These are phyloP conservation scores for Carposina sasakii DNA, from an alignment of 1,140 invertebrate species.

Conservation along the genomic window DNA sequence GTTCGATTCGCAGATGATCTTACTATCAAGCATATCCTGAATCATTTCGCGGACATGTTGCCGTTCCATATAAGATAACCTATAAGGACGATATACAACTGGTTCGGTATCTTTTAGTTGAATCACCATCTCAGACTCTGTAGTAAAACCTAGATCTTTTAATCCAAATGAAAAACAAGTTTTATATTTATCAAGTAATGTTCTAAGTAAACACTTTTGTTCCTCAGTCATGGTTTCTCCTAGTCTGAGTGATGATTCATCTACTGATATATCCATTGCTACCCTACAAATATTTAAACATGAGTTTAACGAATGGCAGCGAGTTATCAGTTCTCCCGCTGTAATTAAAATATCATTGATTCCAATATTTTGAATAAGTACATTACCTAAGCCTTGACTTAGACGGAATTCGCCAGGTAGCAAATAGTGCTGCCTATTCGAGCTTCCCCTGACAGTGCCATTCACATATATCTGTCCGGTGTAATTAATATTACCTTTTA, in stretches of 20 bases:
- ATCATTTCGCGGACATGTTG: conserved; percentile 9
- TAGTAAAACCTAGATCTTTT: conserved; percentile 7
- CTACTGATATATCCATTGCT: neutral
- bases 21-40: conserved; percentile 12
- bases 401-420: conserved; percentile 1
- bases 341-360: neutral
- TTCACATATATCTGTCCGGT: neutral
- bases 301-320: neutral
- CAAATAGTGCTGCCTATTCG: neutral
- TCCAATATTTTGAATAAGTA: conserved; percentile 1
- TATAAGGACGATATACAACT: conserved; percentile 10
- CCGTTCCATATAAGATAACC: conserved; percentile 12
- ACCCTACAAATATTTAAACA: neutral
- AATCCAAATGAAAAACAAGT: neutral
- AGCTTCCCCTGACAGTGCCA: neutral
- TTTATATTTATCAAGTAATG: conserved; percentile 1
- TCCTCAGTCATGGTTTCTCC: neutral
- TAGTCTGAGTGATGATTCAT: neutral
- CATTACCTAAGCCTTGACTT: neutral
- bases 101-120: conserved; percentile 5
- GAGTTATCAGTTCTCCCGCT: neutral
- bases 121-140: neutral
- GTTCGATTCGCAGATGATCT: conserved; percentile 15
- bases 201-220: neutral
- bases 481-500: neutral